Evolutionary conservation across 2,113 vertebrate species (phyloP), one percentile per base, ranked within the genome.

Genomic region (Lepisosteus oculatus): DNA sequence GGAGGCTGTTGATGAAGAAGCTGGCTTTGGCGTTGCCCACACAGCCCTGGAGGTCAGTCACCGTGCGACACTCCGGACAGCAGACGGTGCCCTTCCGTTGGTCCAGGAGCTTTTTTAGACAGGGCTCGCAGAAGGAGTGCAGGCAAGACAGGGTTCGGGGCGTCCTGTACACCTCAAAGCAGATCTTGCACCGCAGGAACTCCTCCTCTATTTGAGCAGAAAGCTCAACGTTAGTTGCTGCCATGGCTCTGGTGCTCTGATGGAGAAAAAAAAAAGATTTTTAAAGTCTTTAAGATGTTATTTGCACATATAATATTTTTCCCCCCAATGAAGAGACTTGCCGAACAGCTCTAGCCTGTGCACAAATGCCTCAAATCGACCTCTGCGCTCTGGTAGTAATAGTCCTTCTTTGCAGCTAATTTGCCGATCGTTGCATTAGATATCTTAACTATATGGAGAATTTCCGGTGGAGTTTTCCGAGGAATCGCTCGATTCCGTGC

Each of bases 101-200:
- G 8, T 29, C 45, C 3, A 76, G 43, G 45, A 77, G 42, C 12
- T 3, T 65, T 13, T 73, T 68, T n/a, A 77, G 42, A 45, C 80
- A 78, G 6, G 43, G 68, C 68, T 70, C 67, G 47, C 80, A 80
- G 68, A 76, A 82, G 8, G 70, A 73, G 55, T 78, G 80, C 43
- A 76, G 70, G 7, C 78, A 80, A 2, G 70, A 70, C 43, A 77
- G 57, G 51, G 73, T 76, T 45, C 75, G 75, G 0, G 78, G 78
- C 0, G 73, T 62, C 12, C 41, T 17, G 15, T 72, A 78, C 4
- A 74, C 57, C 47, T 71, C 70, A 62, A 72, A 74, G 74, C 78
- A 78, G 72, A 82, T 74, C 68, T 78, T 76, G 43, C 78, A 82
- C 17, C 69, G 75, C 55, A 82, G 64, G 12, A 82, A 76, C 17